Percentiles rank a stretch among this genome's conserved stretches.
phyloP scores from a whole-genome alignment of 2,888 invertebrate genomes.

The Azorinus chamasolen region DNA sequence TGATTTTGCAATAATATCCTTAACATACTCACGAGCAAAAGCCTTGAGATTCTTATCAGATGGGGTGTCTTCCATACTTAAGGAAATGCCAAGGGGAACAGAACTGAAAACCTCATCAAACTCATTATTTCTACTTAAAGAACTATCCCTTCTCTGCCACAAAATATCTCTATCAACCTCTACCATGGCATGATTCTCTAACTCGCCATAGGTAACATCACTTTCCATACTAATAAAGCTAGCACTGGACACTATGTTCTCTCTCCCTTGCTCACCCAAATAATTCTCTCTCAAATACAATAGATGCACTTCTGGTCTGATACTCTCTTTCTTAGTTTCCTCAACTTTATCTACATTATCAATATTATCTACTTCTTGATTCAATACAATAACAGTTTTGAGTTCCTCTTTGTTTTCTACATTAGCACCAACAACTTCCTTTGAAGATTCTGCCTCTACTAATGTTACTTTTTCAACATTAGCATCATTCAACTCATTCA shows the following conservation, averaged over 20 bases:
- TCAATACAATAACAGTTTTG: no score
- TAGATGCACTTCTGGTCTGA: no score
- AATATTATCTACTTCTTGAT: background rate
- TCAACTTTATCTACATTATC: background rate
- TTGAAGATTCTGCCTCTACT: no score
- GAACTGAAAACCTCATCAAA: slow-evolving; percentile 55
- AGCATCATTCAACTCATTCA: background rate
- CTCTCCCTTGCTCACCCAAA: background rate
- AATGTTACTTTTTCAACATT: slow-evolving; percentile 1
- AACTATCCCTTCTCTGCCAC: background rate
- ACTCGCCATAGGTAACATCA: slow-evolving; percentile 55
- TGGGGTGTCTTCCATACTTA: background rate
- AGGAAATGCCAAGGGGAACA: slow-evolving; percentile 12
- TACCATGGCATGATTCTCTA: slow-evolving; percentile 16
- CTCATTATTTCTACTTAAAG: background rate
- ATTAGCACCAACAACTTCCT: no score
- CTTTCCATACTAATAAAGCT: slow-evolving; percentile 52
- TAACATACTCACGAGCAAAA: slow-evolving; percentile 57
- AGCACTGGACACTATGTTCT: slow-evolving; percentile 12
- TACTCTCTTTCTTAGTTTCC: background rate
- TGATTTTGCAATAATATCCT: slow-evolving; percentile 38
- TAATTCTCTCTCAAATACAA: background rate
- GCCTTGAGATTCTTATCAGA: slow-evolving; percentile 19
- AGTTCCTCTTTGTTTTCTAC: no score
- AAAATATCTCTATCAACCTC: slow-evolving; percentile 10